Percentiles rank a stretch among this genome's conserved stretches.
These are phyloP conservation scores for Rhopilema esculentum DNA, from an alignment of 30 jellyfish, hydroid and myxozoan species.

Conservation along the genomic window DNA sequence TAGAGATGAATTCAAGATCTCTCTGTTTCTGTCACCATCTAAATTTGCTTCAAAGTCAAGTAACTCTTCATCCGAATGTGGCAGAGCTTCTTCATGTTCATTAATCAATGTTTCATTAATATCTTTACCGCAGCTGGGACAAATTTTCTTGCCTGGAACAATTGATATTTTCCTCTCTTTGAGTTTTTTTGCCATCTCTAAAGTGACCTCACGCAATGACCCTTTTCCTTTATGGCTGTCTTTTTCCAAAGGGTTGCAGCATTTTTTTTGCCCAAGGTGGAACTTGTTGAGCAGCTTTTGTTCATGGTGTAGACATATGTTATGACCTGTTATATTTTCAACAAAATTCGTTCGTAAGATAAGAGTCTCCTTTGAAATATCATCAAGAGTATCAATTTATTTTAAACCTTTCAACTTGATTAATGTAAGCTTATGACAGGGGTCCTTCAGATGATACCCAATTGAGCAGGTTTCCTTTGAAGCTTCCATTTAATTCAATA, in stretches of 20 bases:
- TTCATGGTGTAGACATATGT: not conserved
- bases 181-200: slow-evolving; percentile 30
- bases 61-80: slow-evolving; percentile 6
- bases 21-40: slow-evolving; percentile 21
- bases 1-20: slow-evolving; percentile 8
- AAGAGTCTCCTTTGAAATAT: slow-evolving; percentile 12
- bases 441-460: slow-evolving; percentile 15
- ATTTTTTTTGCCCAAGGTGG: slow-evolving; percentile 4
- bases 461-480: slow-evolving; percentile 27
- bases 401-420: slow-evolving; percentile 1
- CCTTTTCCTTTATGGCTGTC: slow-evolving; percentile 16
- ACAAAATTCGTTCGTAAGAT: slow-evolving; percentile 21
- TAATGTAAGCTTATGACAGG: slow-evolving; percentile 13
- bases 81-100: not conserved
- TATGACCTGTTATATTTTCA: not conserved
- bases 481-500: not conserved
- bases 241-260: slow-evolving; percentile 46
- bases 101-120: slow-evolving; percentile 3
- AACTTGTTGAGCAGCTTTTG: slow-evolving; percentile 16
- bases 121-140: slow-evolving; percentile 40
- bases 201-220: slow-evolving; percentile 41
- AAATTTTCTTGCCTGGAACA: slow-evolving; percentile 25
- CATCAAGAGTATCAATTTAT: not conserved
- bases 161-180: not conserved
- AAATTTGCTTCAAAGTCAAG: not conserved